A percentile compares a stretch with the other conserved stretches of the same genome.
phyloP scores from a whole-genome alignment of 1,140 invertebrate species.

The Trichonephila inaurata region DNA sequence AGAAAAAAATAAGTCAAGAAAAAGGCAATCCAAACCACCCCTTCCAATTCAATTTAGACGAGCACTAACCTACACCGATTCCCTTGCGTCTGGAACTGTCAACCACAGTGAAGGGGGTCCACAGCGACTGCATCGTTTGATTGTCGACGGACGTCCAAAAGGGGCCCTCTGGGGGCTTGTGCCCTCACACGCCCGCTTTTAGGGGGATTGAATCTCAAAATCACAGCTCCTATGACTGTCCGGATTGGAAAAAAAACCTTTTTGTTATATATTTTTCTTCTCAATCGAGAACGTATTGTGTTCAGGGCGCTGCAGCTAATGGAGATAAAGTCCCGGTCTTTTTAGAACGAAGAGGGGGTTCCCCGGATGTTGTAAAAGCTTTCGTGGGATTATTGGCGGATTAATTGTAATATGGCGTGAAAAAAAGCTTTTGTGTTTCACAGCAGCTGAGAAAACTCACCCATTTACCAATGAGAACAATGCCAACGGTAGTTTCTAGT shows the following conservation, averaged over 20 bases:
- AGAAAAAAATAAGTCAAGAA: slow-evolving; percentile 19
- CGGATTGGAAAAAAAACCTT: background rate
- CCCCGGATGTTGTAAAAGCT: slow-evolving; percentile 29
- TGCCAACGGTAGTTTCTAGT: background rate
- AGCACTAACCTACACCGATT: slow-evolving; percentile 29
- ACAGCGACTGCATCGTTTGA: slow-evolving; percentile 28
- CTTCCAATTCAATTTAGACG: slow-evolving; percentile 68
- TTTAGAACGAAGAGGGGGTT: background rate
- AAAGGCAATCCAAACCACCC: slow-evolving; percentile 49
- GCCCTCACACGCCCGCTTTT: slow-evolving; percentile 48
- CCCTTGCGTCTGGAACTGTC: slow-evolving; percentile 59
- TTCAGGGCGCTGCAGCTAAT: slow-evolving; percentile 4
- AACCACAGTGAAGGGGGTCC: slow-evolving; percentile 44
- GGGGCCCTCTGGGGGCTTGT: slow-evolving; percentile 25
- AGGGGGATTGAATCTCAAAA: slow-evolving; percentile 69
- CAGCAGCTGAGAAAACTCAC: slow-evolving; percentile 60
- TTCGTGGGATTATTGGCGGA: slow-evolving; percentile 59
- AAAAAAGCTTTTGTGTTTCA: slow-evolving; percentile 36
- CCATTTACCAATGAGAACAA: background rate
- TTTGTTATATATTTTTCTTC: slow-evolving; percentile 33
- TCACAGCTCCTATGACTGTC: slow-evolving; percentile 50
- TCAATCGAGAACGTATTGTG: slow-evolving; percentile 39
- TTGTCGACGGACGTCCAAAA: slow-evolving; percentile 41
- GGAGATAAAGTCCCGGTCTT: slow-evolving; percentile 21
- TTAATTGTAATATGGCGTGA: slow-evolving; percentile 72